These are phyloP conservation scores for Plutomurus gul DNA, from an alignment of 1,140 invertebrate genomes.

Conservation along the genomic window DNA sequence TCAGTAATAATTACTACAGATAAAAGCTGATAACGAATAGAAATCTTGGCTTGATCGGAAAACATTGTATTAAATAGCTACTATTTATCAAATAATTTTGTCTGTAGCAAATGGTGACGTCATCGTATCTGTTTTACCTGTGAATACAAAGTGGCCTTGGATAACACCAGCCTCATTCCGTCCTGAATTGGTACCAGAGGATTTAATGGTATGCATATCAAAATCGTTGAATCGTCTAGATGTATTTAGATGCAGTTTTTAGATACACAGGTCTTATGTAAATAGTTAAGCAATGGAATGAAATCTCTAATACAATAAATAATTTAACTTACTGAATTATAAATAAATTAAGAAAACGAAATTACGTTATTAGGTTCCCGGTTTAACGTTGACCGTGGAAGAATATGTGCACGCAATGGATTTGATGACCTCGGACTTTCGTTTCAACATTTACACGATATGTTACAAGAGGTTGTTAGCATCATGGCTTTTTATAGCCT, in stretches of 20 bases:
- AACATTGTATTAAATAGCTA: too few species aligned
- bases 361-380: constrained; percentile 32
- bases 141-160: constrained; percentile 89
- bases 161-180: constrained; percentile 87
- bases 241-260: too few species aligned
- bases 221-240: too few species aligned
- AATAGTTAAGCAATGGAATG: too few species aligned
- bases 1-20: too few species aligned
- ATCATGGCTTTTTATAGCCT: constrained; percentile 71
- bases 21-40: too few species aligned
- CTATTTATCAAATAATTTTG: background rate
- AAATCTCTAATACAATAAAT: too few species aligned
- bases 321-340: too few species aligned
- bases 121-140: constrained; percentile 84
- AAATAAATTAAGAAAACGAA: too few species aligned
- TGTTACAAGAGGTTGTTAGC: constrained; percentile 89
- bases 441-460: constrained; percentile 90
- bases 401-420: constrained; percentile 94
- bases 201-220: constrained; percentile 77
- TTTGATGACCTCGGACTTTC: constrained; percentile 83
- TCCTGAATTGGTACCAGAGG: constrained; percentile 90
- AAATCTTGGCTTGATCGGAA: too few species aligned
- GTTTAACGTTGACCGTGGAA: constrained; percentile 84
- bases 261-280: too few species aligned
- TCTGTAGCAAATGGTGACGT: constrained; percentile 86